Percentiles rank a stretch among this genome's conserved stretches.
phyloP scores from a whole-genome alignment of 2,888 invertebrate species.

The Branchipolynoe longqiensis region DNA sequence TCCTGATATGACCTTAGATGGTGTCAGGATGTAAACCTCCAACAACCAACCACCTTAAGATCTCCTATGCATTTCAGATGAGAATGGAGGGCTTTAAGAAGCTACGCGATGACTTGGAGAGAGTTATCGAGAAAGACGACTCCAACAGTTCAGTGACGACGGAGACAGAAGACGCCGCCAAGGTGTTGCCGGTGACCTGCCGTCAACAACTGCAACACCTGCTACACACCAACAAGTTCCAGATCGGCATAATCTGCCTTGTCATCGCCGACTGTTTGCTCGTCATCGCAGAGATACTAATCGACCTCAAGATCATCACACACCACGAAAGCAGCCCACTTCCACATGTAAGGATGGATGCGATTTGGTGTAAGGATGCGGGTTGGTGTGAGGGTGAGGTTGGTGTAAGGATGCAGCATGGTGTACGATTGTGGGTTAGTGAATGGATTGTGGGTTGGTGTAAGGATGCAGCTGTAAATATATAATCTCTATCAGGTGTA shows the following conservation, averaged over 20 bases:
- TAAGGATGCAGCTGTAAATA: no score
- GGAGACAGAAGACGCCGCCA: slow-evolving; percentile 76
- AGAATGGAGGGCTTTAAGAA: slow-evolving; percentile 80
- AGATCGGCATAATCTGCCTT: slow-evolving; percentile 80
- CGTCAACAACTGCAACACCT: slow-evolving; percentile 72
- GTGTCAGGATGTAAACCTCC: no score
- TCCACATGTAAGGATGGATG: slow-evolving; percentile 28
- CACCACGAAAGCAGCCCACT: slow-evolving; percentile 66
- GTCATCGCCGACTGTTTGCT: slow-evolving; percentile 81
- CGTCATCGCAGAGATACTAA: slow-evolving; percentile 81
- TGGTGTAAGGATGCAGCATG: no score
- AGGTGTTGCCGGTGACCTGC: slow-evolving; percentile 69
- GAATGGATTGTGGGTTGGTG: no score
- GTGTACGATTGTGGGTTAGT: no score
- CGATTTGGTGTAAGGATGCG: no score
- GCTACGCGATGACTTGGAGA: slow-evolving; percentile 78
- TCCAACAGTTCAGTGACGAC: slow-evolving; percentile 77
- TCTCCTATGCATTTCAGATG: slow-evolving; percentile 68
- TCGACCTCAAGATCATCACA: slow-evolving; percentile 80
- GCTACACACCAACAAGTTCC: slow-evolving; percentile 77
- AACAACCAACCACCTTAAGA: no score
- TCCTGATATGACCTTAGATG: no score
- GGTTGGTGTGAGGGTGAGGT: no score
- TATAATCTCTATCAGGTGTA: no score
- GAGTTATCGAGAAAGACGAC: slow-evolving; percentile 80